A percentile compares a stretch with the other conserved stretches of the same genome.
These are phyloP conservation scores for Tetrapedia diversipes DNA, from an alignment of 2,888 invertebrate genomes.

Conservation along the genomic window DNA sequence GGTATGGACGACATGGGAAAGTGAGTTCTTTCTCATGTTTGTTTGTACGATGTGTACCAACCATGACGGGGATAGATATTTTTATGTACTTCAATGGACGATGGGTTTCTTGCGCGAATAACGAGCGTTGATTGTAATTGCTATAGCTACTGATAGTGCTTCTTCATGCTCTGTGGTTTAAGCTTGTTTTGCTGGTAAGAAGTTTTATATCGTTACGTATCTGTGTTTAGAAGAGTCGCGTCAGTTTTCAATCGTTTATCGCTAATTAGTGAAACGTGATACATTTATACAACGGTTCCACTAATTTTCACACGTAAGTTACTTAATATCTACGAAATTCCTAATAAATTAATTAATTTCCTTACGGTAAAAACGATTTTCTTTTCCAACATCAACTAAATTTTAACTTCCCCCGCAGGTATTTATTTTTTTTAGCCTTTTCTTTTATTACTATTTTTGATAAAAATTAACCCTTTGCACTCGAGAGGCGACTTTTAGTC, in stretches of 20 bases:
- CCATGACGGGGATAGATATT: constrained; percentile 13
- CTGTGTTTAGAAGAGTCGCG: neutral
- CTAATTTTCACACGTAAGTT: no score
- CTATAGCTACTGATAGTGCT: neutral
- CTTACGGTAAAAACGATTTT: no score
- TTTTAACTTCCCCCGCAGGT: no score
- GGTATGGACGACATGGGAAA: neutral
- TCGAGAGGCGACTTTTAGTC: no score
- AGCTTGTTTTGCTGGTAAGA: no score
- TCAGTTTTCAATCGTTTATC: neutral
- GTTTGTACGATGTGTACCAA: constrained; percentile 10
- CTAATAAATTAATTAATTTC: no score
- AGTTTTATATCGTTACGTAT: neutral
- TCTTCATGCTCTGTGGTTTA: neutral
- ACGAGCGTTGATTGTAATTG: neutral
- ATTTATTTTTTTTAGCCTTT: no score
- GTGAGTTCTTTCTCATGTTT: constrained; percentile 16
- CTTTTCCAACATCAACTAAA: no score
- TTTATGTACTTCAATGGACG: neutral
- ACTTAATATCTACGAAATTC: no score
- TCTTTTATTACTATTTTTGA: no score
- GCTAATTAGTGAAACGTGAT: neutral
- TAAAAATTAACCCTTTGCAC: no score
- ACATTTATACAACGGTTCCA: no score
- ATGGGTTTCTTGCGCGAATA: neutral